Percentiles rank a stretch among this genome's conserved stretches.
Conservation (phyloP, 2,797 vertebrate genomes). For the Pantherophis vulpinus region DNA sequence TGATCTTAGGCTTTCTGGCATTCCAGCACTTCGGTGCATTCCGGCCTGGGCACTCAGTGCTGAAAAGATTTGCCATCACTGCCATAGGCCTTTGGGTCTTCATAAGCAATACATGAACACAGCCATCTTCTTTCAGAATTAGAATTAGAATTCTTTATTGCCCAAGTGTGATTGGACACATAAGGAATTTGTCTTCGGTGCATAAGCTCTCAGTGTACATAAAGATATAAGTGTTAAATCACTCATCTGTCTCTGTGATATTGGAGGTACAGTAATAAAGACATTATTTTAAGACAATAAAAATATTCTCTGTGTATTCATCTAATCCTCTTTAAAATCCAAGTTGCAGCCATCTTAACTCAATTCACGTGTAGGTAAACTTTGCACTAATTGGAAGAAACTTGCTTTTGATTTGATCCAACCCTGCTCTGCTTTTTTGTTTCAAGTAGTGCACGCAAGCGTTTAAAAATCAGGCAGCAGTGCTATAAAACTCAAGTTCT, state of each 20-base stretch:
- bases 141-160: no score
- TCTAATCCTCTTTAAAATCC: neutral
- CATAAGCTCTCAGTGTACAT: no score
- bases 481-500: neutral
- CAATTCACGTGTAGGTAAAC: neutral
- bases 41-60: no score
- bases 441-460: neutral
- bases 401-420: neutral
- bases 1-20: no score
- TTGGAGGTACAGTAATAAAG: neutral
- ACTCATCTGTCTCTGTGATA: neutral
- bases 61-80: no score
- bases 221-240: no score
- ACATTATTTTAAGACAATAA: neutral
- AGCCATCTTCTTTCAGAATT: neutral
- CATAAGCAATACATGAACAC: neutral
- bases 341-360: neutral
- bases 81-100: neutral
- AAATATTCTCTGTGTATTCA: neutral
- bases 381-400: neutral
- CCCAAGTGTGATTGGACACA: no score
- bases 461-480: neutral
- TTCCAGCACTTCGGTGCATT: no score
- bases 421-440: neutral
- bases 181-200: no score